phyloP scores from a whole-genome alignment of 2,888 invertebrate genomes.

The Dione vanillae region DNA sequence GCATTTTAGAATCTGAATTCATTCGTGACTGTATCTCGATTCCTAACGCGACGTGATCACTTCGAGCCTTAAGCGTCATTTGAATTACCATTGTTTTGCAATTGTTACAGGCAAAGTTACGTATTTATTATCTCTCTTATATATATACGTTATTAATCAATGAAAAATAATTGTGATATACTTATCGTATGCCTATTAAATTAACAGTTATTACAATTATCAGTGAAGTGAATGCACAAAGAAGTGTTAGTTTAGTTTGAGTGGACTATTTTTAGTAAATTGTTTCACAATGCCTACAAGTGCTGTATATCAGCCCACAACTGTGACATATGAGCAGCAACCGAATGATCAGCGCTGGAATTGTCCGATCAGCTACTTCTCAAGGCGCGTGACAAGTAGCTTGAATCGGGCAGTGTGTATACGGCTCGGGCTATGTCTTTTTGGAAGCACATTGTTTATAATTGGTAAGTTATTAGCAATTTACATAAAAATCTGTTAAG shows the following conservation, averaged over 20 bases:
- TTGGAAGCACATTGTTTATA: conserved; percentile 69
- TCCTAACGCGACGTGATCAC: conserved; percentile 20
- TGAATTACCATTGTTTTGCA: conserved; percentile 23
- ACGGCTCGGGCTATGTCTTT: conserved; percentile 70
- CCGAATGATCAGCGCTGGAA: conserved; percentile 83
- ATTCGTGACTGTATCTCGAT: conserved; percentile 25
- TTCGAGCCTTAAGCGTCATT: conserved; percentile 23
- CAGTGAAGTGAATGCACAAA: conserved; percentile 47
- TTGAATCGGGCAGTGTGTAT: conserved; percentile 75
- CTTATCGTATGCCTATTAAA: conserved; percentile 1
- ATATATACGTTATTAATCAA: conserved; percentile 2
- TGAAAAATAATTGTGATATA: conserved; percentile 20
- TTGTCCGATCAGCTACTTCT: conserved; percentile 83
- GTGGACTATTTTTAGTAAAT: conserved; percentile 46
- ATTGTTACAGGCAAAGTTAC: conserved; percentile 10
- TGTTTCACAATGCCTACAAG: conserved; percentile 86
- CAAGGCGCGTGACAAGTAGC: conserved; percentile 79
- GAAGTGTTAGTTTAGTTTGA: conserved; percentile 39
- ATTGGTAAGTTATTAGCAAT: conserved; percentile 13
- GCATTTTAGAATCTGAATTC: conserved; percentile 4
- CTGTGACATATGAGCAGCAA: conserved; percentile 88
- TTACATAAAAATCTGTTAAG: background rate
- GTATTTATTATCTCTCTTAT: background rate
- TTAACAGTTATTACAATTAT: conserved; percentile 21
- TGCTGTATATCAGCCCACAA: conserved; percentile 91